These are phyloP conservation scores for Ramphastos sulfuratus DNA, from an alignment of 2,113 vertebrate genomes.

Conservation along the genomic window DNA sequence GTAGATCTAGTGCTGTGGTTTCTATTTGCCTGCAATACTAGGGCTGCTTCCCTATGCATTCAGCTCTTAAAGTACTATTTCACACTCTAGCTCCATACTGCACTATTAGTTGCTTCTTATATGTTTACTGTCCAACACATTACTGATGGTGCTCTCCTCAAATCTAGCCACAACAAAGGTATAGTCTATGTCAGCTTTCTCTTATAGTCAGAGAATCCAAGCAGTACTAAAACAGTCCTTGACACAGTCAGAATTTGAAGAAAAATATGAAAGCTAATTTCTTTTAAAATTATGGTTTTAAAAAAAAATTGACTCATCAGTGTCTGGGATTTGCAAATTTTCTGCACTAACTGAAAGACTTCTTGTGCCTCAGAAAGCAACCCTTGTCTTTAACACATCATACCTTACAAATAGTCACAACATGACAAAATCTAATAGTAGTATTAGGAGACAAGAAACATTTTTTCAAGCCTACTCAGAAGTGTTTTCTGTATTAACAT, in stretches of 20 bases:
- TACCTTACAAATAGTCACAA: neutral
- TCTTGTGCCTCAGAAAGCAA: neutral
- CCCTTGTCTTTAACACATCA: neutral
- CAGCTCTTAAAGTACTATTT: neutral
- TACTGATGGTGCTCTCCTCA: neutral
- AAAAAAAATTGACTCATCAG: neutral
- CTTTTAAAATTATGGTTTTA: neutral
- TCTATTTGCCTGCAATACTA: neutral
- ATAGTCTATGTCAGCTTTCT: neutral
- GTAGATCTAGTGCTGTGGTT: neutral
- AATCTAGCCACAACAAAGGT: neutral
- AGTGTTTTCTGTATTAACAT: neutral
- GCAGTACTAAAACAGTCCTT: neutral
- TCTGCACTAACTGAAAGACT: neutral
- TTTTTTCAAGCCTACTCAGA: neutral
- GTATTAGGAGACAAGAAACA: neutral
- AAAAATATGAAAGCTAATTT: neutral
- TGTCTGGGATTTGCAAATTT: neutral
- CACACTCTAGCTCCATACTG: neutral
- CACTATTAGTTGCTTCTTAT: neutral
- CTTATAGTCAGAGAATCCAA: neutral
- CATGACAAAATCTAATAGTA: neutral
- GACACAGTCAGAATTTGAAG: neutral
- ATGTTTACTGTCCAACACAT: neutral
- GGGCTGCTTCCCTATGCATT: neutral